Evolutionary conservation across 2,888 invertebrate genomes (phyloP).

Genomic region (Drosophila atripex): DNA sequence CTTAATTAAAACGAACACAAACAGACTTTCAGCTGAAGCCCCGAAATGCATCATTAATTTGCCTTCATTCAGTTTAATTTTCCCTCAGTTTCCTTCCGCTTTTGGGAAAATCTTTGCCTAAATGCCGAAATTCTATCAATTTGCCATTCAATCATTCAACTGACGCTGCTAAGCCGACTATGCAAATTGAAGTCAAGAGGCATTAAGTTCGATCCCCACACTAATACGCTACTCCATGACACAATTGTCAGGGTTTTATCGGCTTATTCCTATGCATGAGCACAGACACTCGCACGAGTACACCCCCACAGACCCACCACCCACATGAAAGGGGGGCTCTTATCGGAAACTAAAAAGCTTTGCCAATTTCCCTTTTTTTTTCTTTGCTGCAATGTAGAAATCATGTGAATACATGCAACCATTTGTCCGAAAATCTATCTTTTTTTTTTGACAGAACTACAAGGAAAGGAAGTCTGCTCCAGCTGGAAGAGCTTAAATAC

Average conservation of each 20-base stretch:
- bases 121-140: conserved; percentile 55
- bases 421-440: conserved; percentile 8
- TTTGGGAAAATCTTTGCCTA: conserved; percentile 2
- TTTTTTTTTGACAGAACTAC: background rate
- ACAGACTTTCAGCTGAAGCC: conserved; percentile 1
- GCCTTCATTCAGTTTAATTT: conserved; percentile 12
- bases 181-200: conserved; percentile 68
- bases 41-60: conserved; percentile 7
- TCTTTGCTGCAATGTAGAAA: conserved; percentile 1
- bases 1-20: conserved; percentile 19
- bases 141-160: conserved; percentile 55
- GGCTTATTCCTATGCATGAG: conserved; percentile 68
- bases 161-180: conserved; percentile 59
- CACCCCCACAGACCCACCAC: conserved; percentile 12
- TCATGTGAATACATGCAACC: conserved; percentile 6
- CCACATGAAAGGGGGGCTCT: conserved; percentile 1
- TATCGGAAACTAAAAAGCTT: conserved; percentile 26
- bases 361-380: conserved; percentile 17
- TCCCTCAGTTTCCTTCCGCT: background rate
- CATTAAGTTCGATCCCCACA: conserved; percentile 65
- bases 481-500: background rate
- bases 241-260: conserved; percentile 71
- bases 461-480: background rate
- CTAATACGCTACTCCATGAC: conserved; percentile 60
- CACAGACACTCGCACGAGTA: conserved; percentile 44